Evolutionary conservation across 2,888 invertebrate genomes (phyloP).

Genomic region (Timandra comae): DNA sequence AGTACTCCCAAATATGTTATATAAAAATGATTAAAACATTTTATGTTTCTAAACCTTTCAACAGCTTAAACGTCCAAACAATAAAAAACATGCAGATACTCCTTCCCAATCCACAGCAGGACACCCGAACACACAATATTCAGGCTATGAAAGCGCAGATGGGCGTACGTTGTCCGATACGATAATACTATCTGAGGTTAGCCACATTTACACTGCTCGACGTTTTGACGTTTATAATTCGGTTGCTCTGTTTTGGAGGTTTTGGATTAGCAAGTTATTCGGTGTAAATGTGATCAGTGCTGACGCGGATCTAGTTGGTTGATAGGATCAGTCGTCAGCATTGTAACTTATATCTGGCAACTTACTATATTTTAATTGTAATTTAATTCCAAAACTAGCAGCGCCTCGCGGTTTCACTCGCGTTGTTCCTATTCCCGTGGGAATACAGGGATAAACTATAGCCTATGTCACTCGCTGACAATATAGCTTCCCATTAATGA

Average conservation of each 20-base stretch:
- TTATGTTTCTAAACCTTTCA: too few species aligned
- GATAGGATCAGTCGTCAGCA: not conserved
- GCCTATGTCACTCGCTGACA: too few species aligned
- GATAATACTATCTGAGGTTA: slow-evolving; percentile 9
- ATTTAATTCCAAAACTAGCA: too few species aligned
- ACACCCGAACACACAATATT: slow-evolving; percentile 3
- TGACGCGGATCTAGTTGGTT: not conserved
- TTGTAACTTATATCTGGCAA: not conserved
- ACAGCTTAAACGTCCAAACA: too few species aligned
- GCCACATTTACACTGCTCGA: slow-evolving; percentile 1
- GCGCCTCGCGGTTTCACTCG: too few species aligned
- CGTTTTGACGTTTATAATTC: slow-evolving; percentile 4
- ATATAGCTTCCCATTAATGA: too few species aligned
- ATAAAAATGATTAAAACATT: too few species aligned
- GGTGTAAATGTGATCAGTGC: too few species aligned
- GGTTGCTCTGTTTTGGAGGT: not conserved
- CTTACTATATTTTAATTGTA: not conserved
- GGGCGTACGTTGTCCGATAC: slow-evolving; percentile 10
- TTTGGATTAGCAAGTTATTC: too few species aligned
- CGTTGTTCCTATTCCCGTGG: too few species aligned
- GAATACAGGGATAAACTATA: too few species aligned
- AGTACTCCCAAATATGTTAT: too few species aligned
- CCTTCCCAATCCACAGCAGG: not conserved
- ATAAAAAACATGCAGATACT: slow-evolving; percentile 2
- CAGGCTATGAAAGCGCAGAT: slow-evolving; percentile 10